These are phyloP conservation scores for Cyrtonyx montezumae DNA, from an alignment of 2,113 vertebrate species.

Conservation along the genomic window DNA sequence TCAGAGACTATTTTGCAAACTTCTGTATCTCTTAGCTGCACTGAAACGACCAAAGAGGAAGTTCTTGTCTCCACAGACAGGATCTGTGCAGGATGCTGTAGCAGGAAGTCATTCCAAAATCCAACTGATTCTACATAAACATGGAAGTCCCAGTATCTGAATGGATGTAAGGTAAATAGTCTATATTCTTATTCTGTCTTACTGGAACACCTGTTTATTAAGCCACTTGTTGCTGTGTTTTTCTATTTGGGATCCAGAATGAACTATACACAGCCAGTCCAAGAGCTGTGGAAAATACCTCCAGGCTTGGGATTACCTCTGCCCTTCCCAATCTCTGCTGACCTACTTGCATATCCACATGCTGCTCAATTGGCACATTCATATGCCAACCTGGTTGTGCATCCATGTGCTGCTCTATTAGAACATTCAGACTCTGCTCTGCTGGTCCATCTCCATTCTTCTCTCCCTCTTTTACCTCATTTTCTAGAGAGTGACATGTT, in stretches of 20 bases:
- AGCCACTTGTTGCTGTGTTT: neutral
- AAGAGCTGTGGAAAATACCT: too few species aligned
- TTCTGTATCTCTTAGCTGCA: neutral
- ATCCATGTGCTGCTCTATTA: too few species aligned
- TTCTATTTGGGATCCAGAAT: neutral
- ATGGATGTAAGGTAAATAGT: neutral
- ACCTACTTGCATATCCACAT: too few species aligned
- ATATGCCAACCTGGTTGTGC: too few species aligned
- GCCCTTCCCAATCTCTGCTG: too few species aligned
- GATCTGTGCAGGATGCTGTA: neutral
- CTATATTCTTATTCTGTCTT: neutral
- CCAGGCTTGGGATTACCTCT: too few species aligned
- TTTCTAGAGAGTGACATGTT: neutral
- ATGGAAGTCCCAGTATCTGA: neutral
- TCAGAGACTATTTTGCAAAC: neutral
- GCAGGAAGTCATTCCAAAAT: neutral
- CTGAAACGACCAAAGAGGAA: neutral
- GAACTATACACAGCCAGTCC: neutral
- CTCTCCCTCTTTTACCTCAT: neutral
- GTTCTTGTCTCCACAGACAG: neutral
- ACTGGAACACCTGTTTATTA: neutral
- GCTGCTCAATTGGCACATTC: too few species aligned
- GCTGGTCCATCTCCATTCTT: neutral
- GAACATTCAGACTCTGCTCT: too few species aligned
- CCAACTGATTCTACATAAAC: neutral